Evolutionary conservation across 2,888 invertebrate genomes (phyloP).

Genomic region (Nycteola revayana): DNA sequence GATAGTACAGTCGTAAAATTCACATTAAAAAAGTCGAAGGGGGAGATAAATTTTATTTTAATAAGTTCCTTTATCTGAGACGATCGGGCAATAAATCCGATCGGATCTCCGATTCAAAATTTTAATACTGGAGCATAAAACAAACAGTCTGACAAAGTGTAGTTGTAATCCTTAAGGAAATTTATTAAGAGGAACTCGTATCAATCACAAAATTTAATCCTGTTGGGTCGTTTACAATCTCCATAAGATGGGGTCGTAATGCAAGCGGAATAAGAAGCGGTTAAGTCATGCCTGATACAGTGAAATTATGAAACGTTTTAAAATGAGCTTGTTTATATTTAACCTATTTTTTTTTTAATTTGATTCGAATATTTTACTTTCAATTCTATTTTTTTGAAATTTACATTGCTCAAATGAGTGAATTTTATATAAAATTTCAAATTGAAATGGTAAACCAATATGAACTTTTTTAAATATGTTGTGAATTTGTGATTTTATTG

Average conservation of each 20-base stretch:
- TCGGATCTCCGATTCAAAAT: slow-evolving; percentile 46
- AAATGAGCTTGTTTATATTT: no score
- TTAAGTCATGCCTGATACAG: no score
- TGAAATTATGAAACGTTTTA: no score
- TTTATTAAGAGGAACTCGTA: slow-evolving; percentile 66
- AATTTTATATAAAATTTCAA: no score
- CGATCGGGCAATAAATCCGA: slow-evolving; percentile 53
- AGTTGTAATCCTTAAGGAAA: slow-evolving; percentile 51
- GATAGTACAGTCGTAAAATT: slow-evolving; percentile 43
- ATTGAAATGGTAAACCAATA: no score
- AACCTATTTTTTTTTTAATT: no score
- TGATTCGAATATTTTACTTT: no score
- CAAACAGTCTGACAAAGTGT: slow-evolving; percentile 55
- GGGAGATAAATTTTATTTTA: slow-evolving; percentile 54
- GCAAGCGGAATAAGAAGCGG: slow-evolving; percentile 9
- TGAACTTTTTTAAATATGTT: no score
- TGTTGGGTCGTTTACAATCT: slow-evolving; percentile 70
- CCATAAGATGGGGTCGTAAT: slow-evolving; percentile 20
- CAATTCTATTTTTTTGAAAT: no score
- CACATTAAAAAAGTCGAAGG: slow-evolving; percentile 39
- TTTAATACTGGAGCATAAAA: slow-evolving; percentile 57
- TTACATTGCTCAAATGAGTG: no score
- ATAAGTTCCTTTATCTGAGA: slow-evolving; percentile 52
- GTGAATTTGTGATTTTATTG: no score
- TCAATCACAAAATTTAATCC: slow-evolving; percentile 77